These are phyloP conservation scores for Eubasilissa splendida DNA, from an alignment of 2,888 invertebrate species.

Conservation along the genomic window DNA sequence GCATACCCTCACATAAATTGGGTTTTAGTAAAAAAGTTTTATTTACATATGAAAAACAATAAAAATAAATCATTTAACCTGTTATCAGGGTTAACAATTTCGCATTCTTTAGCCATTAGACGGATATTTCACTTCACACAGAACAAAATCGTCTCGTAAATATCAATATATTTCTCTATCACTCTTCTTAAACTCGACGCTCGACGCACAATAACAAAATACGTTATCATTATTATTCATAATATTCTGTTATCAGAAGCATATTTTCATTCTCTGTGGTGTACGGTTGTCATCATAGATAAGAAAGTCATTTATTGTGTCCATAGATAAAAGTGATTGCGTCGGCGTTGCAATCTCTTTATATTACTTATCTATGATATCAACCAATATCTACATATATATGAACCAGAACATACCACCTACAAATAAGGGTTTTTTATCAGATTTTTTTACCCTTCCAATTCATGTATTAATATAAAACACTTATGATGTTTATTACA, in stretches of 20 bases:
- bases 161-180: not conserved
- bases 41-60: constrained; percentile 23
- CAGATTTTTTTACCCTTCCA: no score
- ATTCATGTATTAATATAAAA: no score
- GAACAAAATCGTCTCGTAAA: not conserved
- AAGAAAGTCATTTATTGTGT: not conserved
- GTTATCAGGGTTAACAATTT: constrained; percentile 48
- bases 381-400: no score
- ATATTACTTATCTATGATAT: no score
- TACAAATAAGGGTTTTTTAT: no score
- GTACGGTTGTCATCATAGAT: constrained; percentile 2
- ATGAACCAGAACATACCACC: no score
- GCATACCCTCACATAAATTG: constrained; percentile 23
- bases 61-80: constrained; percentile 43
- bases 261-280: constrained; percentile 7
- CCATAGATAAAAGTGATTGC: no score
- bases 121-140: constrained; percentile 8
- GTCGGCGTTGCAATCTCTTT: not conserved
- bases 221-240: constrained; percentile 23
- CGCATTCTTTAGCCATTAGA: constrained; percentile 53
- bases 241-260: constrained; percentile 12
- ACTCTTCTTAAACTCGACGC: constrained; percentile 23
- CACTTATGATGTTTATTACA: no score
- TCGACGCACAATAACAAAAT: constrained; percentile 26
- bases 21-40: constrained; percentile 14